A percentile compares a stretch with the other conserved stretches of the same genome.
These are phyloP conservation scores for Salvelinus namaycush DNA, from an alignment of 2,113 vertebrate genomes.

Conservation along the genomic window DNA sequence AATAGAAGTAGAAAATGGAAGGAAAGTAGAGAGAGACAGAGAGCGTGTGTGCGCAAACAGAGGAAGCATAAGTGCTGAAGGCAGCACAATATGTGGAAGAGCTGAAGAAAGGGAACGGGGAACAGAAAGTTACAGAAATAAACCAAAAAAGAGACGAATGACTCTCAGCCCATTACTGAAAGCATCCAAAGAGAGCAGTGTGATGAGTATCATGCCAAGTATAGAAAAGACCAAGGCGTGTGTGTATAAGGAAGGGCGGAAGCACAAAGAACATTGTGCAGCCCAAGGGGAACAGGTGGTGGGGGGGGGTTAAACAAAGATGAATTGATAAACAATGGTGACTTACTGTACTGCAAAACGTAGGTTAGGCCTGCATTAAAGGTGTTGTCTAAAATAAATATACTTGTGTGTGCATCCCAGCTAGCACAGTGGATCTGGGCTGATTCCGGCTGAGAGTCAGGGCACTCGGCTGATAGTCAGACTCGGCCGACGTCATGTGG, in stretches of 20 bases:
- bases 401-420: constrained; percentile 15
- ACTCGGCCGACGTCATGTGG: no score
- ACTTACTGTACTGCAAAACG: not conserved
- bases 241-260: not conserved
- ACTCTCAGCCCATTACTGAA: constrained; percentile 5
- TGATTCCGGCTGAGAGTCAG: no score
- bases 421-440: no score
- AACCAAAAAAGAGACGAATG: constrained; percentile 4
- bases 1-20: not conserved
- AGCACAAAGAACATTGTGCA: not conserved
- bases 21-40: constrained; percentile 23
- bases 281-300: not conserved
- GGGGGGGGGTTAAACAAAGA: not conserved
- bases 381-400: not conserved
- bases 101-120: constrained; percentile 20
- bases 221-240: not conserved
- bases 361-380: not conserved
- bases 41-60: constrained; percentile 3
- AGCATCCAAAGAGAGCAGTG: not conserved
- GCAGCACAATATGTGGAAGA: constrained; percentile 28
- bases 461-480: no score
- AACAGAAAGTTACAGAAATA: constrained; percentile 48
- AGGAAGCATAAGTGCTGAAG: constrained; percentile 52
- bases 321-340: not conserved
- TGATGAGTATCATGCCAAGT: not conserved